Conservation (phyloP, 2,113 vertebrate genomes). For the Herpetotheres cachinnans region DNA sequence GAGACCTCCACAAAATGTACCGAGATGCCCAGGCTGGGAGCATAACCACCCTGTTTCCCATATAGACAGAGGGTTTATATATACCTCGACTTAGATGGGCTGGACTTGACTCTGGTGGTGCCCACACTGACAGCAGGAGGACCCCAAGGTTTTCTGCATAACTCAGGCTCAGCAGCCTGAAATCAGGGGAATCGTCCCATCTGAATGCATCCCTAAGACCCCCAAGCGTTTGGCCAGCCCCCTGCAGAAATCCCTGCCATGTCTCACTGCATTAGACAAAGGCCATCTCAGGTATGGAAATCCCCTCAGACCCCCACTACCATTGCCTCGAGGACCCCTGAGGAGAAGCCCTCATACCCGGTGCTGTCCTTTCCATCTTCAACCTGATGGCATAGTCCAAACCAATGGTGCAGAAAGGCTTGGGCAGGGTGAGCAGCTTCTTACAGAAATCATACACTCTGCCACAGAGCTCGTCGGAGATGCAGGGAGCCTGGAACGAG, state of each 20-base stretch:
- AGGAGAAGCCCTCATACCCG: constrained; percentile 69
- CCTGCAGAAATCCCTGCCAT: not conserved
- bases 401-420: constrained; percentile 87
- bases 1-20: not conserved
- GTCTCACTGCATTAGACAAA: not conserved
- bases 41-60: not conserved
- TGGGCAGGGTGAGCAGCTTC: constrained; percentile 84
- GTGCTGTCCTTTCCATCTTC: constrained; percentile 78
- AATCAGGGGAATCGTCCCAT: not conserved
- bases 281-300: not conserved
- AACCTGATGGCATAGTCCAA: constrained; percentile 82
- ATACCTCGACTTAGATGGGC: not conserved
- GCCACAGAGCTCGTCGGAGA: constrained; percentile 85
- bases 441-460: constrained; percentile 88
- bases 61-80: not conserved
- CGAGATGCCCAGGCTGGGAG: not conserved
- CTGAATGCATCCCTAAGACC: not conserved
- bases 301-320: accelerated
- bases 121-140: not conserved
- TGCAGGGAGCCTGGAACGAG: constrained; percentile 76
- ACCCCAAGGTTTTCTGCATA: not conserved
- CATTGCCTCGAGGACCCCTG: accelerated
- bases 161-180: not conserved
- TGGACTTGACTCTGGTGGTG: not conserved
- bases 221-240: not conserved